These are phyloP conservation scores for Heliothis virescens DNA, from an alignment of 1,140 invertebrate genomes.

Conservation along the genomic window DNA sequence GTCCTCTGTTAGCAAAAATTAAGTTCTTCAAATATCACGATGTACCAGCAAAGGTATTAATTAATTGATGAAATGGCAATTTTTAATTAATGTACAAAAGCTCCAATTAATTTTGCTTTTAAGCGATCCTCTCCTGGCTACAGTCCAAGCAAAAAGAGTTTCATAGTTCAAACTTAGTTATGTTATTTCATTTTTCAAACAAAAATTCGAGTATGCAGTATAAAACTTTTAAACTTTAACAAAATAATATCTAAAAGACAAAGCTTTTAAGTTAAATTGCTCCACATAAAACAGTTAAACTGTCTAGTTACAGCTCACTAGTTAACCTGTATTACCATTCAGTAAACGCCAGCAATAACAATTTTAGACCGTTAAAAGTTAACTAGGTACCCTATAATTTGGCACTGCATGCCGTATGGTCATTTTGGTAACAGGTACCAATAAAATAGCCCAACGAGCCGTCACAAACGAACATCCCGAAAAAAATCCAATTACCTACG, in stretches of 20 bases:
- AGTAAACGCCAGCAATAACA: conserved; percentile 21
- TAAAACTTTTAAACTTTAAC: neutral
- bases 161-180: conserved; percentile 5
- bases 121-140: conserved; percentile 14
- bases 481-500: conserved; percentile 50
- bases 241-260: neutral
- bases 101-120: conserved; percentile 29
- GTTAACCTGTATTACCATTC: neutral
- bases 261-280: neutral
- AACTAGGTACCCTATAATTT: conserved; percentile 34
- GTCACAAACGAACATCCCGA: conserved; percentile 33
- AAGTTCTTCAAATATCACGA: neutral
- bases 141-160: conserved; percentile 16
- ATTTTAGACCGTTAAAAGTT: conserved; percentile 23
- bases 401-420: conserved; percentile 50
- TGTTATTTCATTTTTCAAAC: neutral
- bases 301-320: neutral
- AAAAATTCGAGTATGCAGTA: neutral
- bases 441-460: conserved; percentile 39
- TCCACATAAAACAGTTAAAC: neutral
- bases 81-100: conserved; percentile 25
- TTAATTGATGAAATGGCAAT: conserved; percentile 15
- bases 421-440: conserved; percentile 38
- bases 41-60: neutral
- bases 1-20: neutral